These are phyloP conservation scores for Hirundo rustica DNA, from an alignment of 2,797 vertebrate species.

Conservation along the genomic window DNA sequence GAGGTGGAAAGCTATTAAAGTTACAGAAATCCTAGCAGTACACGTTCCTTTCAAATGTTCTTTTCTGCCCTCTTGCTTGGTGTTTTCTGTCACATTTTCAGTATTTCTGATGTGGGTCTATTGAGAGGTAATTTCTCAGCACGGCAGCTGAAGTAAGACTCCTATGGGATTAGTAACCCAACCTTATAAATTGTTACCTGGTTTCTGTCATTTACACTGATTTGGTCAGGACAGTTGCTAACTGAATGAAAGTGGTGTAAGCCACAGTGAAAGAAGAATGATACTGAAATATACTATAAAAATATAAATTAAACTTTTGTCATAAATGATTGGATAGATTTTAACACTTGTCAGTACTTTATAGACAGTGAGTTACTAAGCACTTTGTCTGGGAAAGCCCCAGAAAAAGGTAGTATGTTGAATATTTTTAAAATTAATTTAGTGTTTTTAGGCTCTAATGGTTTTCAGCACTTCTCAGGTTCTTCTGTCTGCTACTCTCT, in stretches of 20 bases:
- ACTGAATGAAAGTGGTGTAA: not conserved
- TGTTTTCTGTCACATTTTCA: constrained; percentile 64
- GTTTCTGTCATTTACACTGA: constrained; percentile 56
- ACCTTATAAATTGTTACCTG: constrained; percentile 44
- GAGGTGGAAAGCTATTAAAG: constrained; percentile 80
- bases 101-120: constrained; percentile 63
- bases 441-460: not conserved
- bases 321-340: not conserved
- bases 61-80: constrained; percentile 53
- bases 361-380: not conserved
- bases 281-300: constrained; percentile 24
- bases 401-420: not conserved
- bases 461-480: not conserved
- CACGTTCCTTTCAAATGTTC: constrained; percentile 63
- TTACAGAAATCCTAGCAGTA: constrained; percentile 74
- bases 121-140: constrained; percentile 41
- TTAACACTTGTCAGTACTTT: not conserved
- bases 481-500: not conserved
- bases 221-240: constrained; percentile 31
- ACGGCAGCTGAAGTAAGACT: constrained; percentile 16
- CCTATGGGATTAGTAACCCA: constrained; percentile 11
- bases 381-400: not conserved
- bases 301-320: constrained; percentile 17
- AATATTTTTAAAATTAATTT: not conserved
- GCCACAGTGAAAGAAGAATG: not conserved